Base-by-base conservation (phyloP, 2,797 vertebrate species). In the Cryptoprocta ferox region DNA sequence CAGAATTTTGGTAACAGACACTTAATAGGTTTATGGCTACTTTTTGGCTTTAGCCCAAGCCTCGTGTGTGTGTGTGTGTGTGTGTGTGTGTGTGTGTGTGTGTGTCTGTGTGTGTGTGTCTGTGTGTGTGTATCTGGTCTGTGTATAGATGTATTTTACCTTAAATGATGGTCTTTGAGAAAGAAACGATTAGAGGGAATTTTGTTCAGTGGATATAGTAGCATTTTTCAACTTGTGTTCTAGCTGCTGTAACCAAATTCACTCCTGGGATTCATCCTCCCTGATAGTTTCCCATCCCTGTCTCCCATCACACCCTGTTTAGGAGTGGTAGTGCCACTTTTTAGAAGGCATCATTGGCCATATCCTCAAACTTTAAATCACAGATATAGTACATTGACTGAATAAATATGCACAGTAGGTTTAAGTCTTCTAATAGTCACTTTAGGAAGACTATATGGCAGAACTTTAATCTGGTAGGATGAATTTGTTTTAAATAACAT, bases 101-200 rank as follows among this genome's bases (percentile, higher is more conserved):
- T 42, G 42, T 42, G 42, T 13, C 4, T 59, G 15, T 18, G 21
- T 53, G 32, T n/a, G 18, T 68, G 2, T n/a, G 19, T 15, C 21
- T 39, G 70, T 24, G 3, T 73, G 37, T 73, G 13, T 26, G 71
- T 75, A 24, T 73, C 11, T 73, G 37, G 12, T 39, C 26, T 75
- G 15, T 45, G 45, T 30, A 9, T 63, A 63, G 61, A 30, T 13
- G 28, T 63, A 86, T 73, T 96, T 94, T 97, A 76, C 61, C 30
- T 88, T 97, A 86, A 89, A 65, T 89, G 45, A 50, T 71, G 15
- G 15, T 30, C 39, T 95, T 96, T 89, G 24, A 83, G 56, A 91
- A 70, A 97, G 28, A 37, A 68, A 13, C 2, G 1, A 70, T 63
- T 91, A 48, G 37, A 89, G 14, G 24, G 48, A 95, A 66, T 93